These are phyloP conservation scores for Megastigmus dorsalis DNA, from an alignment of 2,888 invertebrate species.

Conservation along the genomic window DNA sequence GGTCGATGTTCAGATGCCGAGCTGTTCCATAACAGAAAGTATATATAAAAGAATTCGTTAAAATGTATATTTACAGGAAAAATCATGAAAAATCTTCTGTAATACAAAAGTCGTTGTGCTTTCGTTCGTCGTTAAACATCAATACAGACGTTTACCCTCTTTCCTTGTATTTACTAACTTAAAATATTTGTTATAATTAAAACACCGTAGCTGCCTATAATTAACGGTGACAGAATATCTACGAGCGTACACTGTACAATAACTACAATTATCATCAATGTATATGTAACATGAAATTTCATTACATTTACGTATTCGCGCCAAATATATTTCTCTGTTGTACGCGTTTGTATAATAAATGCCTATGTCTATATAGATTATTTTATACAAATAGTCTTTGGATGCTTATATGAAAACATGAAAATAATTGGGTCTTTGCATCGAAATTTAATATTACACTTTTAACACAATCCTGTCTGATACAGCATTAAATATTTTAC, in stretches of 20 bases:
- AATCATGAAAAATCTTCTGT: constrained; percentile 13
- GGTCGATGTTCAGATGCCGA: not conserved
- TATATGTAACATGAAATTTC: constrained; percentile 6
- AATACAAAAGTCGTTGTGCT: constrained; percentile 28
- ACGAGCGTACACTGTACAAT: constrained; percentile 38
- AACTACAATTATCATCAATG: constrained; percentile 17
- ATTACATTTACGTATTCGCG: constrained; percentile 10
- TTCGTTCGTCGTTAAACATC: constrained; percentile 1
- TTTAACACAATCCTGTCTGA: no score
- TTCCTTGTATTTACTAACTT: not conserved
- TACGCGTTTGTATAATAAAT: constrained; percentile 1
- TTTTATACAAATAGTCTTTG: constrained; percentile 29
- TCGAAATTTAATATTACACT: constrained; percentile 1
- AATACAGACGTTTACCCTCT: not conserved
- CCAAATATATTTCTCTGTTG: not conserved
- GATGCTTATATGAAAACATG: constrained; percentile 19
- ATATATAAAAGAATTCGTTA: constrained; percentile 23
- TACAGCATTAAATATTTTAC: no score
- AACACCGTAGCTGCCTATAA: not conserved
- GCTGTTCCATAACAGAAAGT: not conserved
- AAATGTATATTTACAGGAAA: constrained; percentile 30
- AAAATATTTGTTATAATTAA: not conserved
- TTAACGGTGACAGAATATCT: constrained; percentile 18
- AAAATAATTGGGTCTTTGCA: not conserved
- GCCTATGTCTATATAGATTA: not conserved